Evolutionary conservation across 30 jellyfish, hydroid and myxozoan species (phyloP).

Genomic region (Chironex yamaguchii): DNA sequence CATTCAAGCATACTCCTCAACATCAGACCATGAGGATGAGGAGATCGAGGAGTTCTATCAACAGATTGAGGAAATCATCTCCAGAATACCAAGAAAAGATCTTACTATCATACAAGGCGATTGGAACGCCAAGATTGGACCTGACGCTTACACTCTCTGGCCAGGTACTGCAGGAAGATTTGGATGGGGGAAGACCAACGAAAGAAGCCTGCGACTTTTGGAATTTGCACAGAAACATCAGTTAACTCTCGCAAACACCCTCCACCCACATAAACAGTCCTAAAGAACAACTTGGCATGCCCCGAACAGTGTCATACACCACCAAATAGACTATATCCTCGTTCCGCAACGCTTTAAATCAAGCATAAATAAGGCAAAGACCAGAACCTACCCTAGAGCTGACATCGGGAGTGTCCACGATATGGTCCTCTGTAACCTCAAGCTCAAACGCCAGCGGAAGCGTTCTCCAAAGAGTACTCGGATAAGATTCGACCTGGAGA

Average conservation of each 20-base stretch:
- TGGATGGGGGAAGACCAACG: too few relatives aligned
- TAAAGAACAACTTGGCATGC: not conserved
- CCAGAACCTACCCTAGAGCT: not conserved
- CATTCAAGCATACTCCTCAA: too few relatives aligned
- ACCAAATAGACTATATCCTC: not conserved
- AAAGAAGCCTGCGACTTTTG: not conserved
- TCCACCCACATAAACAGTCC: not conserved
- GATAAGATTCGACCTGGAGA: not conserved
- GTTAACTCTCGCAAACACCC: not conserved
- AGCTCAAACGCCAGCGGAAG: not conserved
- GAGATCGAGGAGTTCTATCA: too few relatives aligned
- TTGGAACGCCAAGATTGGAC: too few relatives aligned
- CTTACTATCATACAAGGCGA: too few relatives aligned
- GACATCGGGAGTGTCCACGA: not conserved
- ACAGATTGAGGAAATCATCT: too few relatives aligned
- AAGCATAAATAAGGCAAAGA: not conserved
- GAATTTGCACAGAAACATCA: not conserved
- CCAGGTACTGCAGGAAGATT: too few relatives aligned
- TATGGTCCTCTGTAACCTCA: slow-evolving; percentile 27
- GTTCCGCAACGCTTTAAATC: not conserved
- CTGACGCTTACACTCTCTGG: too few relatives aligned
- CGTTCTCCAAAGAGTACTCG: not conserved
- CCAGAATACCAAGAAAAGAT: too few relatives aligned
- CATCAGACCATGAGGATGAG: too few relatives aligned
- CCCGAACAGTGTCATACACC: not conserved